These are phyloP conservation scores for Cyprinus carpio DNA, from an alignment of 2,113 vertebrate species.

Conservation along the genomic window DNA sequence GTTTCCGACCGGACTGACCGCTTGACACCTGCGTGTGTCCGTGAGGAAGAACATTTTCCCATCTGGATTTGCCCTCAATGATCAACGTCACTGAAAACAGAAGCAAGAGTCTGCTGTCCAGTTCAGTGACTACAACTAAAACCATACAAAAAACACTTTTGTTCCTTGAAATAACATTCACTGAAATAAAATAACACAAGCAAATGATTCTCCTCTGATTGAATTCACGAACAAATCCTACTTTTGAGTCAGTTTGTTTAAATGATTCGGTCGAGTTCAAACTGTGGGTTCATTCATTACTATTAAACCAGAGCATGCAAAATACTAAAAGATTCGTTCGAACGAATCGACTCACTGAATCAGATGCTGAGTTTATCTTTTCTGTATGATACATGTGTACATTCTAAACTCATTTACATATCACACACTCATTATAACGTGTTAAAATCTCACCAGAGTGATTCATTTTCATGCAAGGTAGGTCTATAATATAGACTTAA, in stretches of 20 bases:
- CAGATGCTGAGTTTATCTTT: neutral
- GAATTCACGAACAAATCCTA: neutral
- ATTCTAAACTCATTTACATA: neutral
- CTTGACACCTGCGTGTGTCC: conserved; percentile 12
- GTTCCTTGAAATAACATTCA: neutral
- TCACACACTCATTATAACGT: too few species aligned
- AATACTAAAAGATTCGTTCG: neutral
- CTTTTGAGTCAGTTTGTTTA: neutral
- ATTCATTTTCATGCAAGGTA: neutral
- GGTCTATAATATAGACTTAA: too few species aligned
- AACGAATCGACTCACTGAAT: neutral
- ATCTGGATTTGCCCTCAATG: neutral
- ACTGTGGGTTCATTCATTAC: neutral
- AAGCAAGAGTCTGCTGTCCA: too few species aligned
- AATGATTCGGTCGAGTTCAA: neutral
- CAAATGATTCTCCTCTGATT: neutral
- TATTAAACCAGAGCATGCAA: neutral
- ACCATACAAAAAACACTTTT: too few species aligned
- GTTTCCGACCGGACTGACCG: conserved; percentile 28
- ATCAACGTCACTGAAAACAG: neutral
- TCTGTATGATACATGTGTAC: neutral
- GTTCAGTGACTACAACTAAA: neutral
- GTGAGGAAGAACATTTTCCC: neutral
- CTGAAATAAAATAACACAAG: neutral
- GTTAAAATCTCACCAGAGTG: neutral